phyloP scores from a whole-genome alignment of 2,888 invertebrate species.

The Drosophila subquinaria region DNA sequence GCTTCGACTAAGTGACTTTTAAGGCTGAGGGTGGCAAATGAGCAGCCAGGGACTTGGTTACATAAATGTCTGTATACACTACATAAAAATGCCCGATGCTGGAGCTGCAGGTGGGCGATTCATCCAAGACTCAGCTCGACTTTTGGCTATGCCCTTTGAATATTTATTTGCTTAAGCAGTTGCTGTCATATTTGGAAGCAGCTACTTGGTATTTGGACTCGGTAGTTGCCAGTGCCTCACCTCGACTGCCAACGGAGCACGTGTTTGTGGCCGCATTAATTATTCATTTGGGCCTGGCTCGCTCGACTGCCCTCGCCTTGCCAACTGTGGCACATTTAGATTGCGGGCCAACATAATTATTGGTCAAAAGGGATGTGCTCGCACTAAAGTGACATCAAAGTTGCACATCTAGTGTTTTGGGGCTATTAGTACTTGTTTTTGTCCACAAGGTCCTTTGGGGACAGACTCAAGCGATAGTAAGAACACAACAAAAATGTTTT shows the following conservation, averaged over 20 bases:
- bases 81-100: constrained; percentile 2
- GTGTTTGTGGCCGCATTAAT: constrained; percentile 60
- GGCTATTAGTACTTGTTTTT: constrained; percentile 55
- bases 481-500: constrained; percentile 2
- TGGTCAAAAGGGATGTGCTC: constrained; percentile 43
- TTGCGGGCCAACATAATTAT: constrained; percentile 62
- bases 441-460: constrained; percentile 14
- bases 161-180: constrained; percentile 67
- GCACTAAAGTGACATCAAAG: constrained; percentile 51
- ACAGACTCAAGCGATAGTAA: not conserved
- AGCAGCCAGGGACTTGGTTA: constrained; percentile 65
- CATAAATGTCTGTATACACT: constrained; percentile 11
- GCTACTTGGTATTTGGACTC: constrained; percentile 10
- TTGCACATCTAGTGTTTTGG: constrained; percentile 34
- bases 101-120: not conserved
- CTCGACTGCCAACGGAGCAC: constrained; percentile 41
- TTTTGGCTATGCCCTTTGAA: constrained; percentile 55
- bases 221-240: constrained; percentile 19
- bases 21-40: constrained; percentile 52
- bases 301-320: constrained; percentile 47
- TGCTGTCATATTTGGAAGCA: constrained; percentile 27
- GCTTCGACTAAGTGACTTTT: constrained; percentile 34
- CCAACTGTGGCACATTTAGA: constrained; percentile 63
- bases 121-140: constrained; percentile 1
- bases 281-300: constrained; percentile 63